These are phyloP conservation scores for Melanargia galathea DNA, from an alignment of 2,888 invertebrate genomes.

Conservation along the genomic window DNA sequence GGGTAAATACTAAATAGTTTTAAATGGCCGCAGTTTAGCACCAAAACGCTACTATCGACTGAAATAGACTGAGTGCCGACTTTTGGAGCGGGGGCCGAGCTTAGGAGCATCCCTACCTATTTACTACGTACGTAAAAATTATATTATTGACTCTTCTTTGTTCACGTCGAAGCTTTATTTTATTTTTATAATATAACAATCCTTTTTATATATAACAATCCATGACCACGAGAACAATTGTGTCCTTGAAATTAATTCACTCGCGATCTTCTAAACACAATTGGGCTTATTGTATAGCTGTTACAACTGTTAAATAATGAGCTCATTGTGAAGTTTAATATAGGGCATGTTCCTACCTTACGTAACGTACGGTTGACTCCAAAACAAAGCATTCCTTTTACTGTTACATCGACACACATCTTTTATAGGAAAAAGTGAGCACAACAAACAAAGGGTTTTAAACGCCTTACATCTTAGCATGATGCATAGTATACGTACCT, in stretches of 20 bases:
- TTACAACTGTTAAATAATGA: slow-evolving; percentile 27
- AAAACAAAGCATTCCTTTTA: slow-evolving; percentile 21
- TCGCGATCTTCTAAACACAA: slow-evolving; percentile 19
- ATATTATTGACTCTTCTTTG: no score
- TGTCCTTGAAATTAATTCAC: slow-evolving; percentile 48
- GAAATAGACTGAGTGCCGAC: no score
- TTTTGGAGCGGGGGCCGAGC: no score
- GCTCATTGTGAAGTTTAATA: slow-evolving; percentile 23
- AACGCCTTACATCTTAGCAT: slow-evolving; percentile 6
- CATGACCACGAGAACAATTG: slow-evolving; percentile 50
- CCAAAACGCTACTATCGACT: no score
- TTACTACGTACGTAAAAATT: no score
- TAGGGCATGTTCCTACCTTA: slow-evolving; percentile 24
- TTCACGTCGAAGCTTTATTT: no score
- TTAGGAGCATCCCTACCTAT: no score
- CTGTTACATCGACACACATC: slow-evolving; percentile 14
- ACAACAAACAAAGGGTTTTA: slow-evolving; percentile 22
- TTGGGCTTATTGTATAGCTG: slow-evolving; percentile 17
- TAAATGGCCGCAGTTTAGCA: no score
- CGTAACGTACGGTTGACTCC: slow-evolving; percentile 19
- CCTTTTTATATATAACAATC: neutral
- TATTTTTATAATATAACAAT: no score
- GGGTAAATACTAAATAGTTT: no score
- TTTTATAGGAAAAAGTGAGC: slow-evolving; percentile 16
- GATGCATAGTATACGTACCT: neutral